Evolutionary conservation across 1,140 invertebrate genomes (phyloP).

Genomic region (Ostrea denselamellosa): DNA sequence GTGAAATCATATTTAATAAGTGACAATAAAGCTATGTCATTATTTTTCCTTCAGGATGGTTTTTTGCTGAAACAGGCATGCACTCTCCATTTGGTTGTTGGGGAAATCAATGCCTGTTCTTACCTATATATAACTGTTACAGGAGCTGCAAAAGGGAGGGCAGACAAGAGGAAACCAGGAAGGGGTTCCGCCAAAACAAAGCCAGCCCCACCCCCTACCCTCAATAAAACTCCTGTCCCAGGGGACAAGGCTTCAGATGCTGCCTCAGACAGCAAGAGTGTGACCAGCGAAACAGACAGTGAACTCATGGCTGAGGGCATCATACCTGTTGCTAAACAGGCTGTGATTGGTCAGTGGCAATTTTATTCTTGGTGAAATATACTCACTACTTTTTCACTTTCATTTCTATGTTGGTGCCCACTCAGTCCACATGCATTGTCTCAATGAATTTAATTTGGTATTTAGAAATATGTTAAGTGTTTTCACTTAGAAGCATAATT

Average conservation of each 20-base stretch:
- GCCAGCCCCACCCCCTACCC: not conserved
- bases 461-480: no score
- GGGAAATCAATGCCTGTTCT: no score
- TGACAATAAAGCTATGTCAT: no score
- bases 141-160: constrained; percentile 39
- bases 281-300: constrained; percentile 62
- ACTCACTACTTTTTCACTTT: not conserved
- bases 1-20: no score
- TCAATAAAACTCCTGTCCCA: constrained; percentile 24
- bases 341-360: constrained; percentile 68
- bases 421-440: not conserved
- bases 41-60: no score
- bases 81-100: no score
- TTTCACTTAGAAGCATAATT: no score
- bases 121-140: not conserved
- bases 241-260: constrained; percentile 44
- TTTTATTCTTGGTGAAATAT: no score
- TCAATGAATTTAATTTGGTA: no score
- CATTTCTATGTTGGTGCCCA: no score
- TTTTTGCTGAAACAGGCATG: no score
- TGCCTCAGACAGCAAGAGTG: constrained; percentile 57
- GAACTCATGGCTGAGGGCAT: constrained; percentile 70
- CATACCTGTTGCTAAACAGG: constrained; percentile 71
- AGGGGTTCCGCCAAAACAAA: constrained; percentile 44
- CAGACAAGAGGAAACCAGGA: constrained; percentile 45